phyloP scores from a whole-genome alignment of 2,888 invertebrate genomes.

The Gymnocheta viridis region DNA sequence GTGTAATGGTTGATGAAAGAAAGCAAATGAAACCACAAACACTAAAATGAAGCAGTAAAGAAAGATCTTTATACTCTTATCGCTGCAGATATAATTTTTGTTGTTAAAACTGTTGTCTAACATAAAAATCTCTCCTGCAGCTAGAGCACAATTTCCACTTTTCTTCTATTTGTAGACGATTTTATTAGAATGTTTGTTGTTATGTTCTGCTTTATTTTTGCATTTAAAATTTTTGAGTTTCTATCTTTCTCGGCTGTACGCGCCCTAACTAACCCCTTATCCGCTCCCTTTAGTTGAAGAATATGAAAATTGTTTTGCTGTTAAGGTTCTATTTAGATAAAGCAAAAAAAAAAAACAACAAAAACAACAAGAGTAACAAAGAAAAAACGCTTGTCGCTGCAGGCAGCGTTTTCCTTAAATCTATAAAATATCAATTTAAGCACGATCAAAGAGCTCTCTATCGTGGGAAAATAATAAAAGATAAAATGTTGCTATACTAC shows the following conservation, averaged over 20 bases:
- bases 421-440: constrained; percentile 71
- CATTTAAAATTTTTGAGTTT: constrained; percentile 41
- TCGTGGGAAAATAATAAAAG: constrained; percentile 67
- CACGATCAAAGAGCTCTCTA: constrained; percentile 68
- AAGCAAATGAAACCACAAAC: constrained; percentile 7
- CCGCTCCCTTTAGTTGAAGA: neutral
- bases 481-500: constrained; percentile 46
- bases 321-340: constrained; percentile 31
- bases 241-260: neutral
- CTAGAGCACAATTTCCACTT: constrained; percentile 55
- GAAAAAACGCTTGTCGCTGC: constrained; percentile 61
- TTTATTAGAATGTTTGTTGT: constrained; percentile 50
- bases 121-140: constrained; percentile 70
- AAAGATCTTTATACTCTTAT: constrained; percentile 40
- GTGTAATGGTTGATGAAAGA: neutral
- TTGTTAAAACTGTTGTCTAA: constrained; percentile 61
- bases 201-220: constrained; percentile 39
- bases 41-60: neutral
- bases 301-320: constrained; percentile 51
- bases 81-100: constrained; percentile 49
- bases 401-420: constrained; percentile 67
- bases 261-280: neutral
- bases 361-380: constrained; percentile 35
- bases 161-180: constrained; percentile 31
- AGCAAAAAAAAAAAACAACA: neutral